Base-by-base conservation (phyloP, 64 coral and sea anemone species). In the Anthopleura sola region DNA sequence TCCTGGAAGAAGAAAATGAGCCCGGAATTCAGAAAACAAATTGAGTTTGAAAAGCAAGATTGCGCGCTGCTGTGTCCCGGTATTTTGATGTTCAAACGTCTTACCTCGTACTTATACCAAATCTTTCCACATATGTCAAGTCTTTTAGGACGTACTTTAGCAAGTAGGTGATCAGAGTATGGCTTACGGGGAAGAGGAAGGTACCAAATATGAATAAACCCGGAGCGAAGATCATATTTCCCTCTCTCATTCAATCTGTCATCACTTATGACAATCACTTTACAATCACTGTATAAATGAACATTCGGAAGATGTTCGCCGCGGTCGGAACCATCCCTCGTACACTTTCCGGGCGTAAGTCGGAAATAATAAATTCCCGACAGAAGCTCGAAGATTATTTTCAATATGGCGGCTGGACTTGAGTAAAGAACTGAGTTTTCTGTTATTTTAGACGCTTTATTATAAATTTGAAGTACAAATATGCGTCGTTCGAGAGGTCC, bases 401-500 rank as follows among this genome's bases (percentile, higher is more conserved):
- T 13, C 32, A 84, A 85, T 57, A 90, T 90, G 88, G 82, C 82
- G 82, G 81, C 32, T 37, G 75, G 39, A 51, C 19, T 34, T 37
- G 75, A 40, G 23, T 53, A 14, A 83, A 49, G 32, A 75, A 37
- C 47, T 89, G 81, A 84, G 24, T 32, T 57, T 71, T 71, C 31
- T 71, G 24, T 62, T 71, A 16, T 32, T 68, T 71, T 71, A 10
- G 1, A 14, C 29, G 26, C 29, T 71, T 33, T 71, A n/a, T 31
- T 29, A 71, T n/a, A 34, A 11, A 34, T 71, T 34, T n/a, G 10
- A 71, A 71, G 13, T 10, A 32, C 18, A 50, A 60, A 86, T 29
- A 97, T 97, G 94, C 91, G 94, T 60, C 92, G 94, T 78, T 97
- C 90, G 32, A 91, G 94, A 87, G 91, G 88, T 24, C 94, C 94